A percentile compares a stretch with the other conserved stretches of the same genome.
These are phyloP conservation scores for Ceratothoa steindachneri DNA, from an alignment of 2,888 invertebrate genomes.

Conservation along the genomic window DNA sequence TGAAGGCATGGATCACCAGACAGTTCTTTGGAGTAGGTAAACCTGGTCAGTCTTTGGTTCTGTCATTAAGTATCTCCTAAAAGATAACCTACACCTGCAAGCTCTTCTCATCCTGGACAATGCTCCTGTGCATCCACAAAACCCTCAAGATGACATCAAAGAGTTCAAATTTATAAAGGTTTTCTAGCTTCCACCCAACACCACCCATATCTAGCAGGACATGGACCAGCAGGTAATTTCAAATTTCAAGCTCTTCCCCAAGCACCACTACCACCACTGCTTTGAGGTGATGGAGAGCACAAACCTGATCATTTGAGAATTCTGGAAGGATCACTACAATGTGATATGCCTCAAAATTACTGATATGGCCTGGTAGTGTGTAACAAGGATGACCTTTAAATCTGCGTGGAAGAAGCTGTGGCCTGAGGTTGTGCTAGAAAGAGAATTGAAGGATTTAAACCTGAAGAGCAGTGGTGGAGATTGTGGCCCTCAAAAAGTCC, in stretches of 20 bases:
- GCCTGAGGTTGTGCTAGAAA: constrained; percentile 17
- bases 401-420: constrained; percentile 26
- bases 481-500: constrained; percentile 48
- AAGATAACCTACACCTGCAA: constrained; percentile 49
- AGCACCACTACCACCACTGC: constrained; percentile 33
- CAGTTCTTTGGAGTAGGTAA: constrained; percentile 28
- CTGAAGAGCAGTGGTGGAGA: constrained; percentile 25
- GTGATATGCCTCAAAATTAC: constrained; percentile 43
- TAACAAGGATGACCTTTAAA: constrained; percentile 11
- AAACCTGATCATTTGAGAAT: constrained; percentile 38
- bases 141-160: constrained; percentile 20
- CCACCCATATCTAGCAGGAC: constrained; percentile 45
- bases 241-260: constrained; percentile 47
- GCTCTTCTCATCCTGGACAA: constrained; percentile 50
- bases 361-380: constrained; percentile 25
- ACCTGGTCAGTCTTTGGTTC: constrained; percentile 49
- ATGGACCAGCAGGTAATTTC: constrained; percentile 47
- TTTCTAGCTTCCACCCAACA: constrained; percentile 20
- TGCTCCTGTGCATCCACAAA: constrained; percentile 46
- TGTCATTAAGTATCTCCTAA: constrained; percentile 50
- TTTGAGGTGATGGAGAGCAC: constrained; percentile 41
- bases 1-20: too few species aligned
- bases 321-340: constrained; percentile 47
- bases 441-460: constrained; percentile 19
- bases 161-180: constrained; percentile 7